A percentile compares a stretch with the other conserved stretches of the same genome.
Conservation (phyloP, 2,888 invertebrate species). For the Chaetogeoica ovagalla region DNA sequence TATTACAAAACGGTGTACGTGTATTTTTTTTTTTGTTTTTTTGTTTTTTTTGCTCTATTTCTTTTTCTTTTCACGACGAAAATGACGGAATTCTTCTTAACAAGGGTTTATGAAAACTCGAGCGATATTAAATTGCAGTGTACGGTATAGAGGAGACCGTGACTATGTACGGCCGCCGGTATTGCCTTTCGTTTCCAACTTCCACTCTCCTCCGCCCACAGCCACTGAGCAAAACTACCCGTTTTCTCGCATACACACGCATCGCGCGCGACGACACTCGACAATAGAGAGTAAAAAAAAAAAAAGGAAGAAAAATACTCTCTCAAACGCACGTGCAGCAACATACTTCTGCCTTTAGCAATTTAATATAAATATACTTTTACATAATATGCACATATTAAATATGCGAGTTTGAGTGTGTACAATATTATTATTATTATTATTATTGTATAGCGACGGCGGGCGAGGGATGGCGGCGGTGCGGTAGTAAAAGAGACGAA, state of each 20-base stretch:
- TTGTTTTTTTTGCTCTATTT: background rate
- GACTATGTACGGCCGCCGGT: background rate
- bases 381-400: background rate
- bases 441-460: too few relatives aligned
- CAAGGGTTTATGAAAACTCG: slow-evolving; percentile 51
- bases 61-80: background rate
- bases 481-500: too few relatives aligned
- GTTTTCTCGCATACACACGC: background rate
- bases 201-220: too few relatives aligned
- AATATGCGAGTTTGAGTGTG: too few relatives aligned
- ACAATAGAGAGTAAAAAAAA: background rate
- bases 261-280: background rate
- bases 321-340: slow-evolving; percentile 30
- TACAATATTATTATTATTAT: too few relatives aligned
- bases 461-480: too few relatives aligned
- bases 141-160: background rate
- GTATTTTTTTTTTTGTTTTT: background rate
- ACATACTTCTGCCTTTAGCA: slow-evolving; percentile 33
- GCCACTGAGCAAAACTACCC: too few relatives aligned
- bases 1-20: too few relatives aligned
- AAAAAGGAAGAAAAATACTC: background rate
- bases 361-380: slow-evolving; percentile 31
- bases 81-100: slow-evolving; percentile 49
- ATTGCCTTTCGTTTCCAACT: slow-evolving; percentile 21
- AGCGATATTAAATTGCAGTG: slow-evolving; percentile 40